Base-by-base conservation (phyloP, 2,888 invertebrate species). In the Mythimna albipuncta region DNA sequence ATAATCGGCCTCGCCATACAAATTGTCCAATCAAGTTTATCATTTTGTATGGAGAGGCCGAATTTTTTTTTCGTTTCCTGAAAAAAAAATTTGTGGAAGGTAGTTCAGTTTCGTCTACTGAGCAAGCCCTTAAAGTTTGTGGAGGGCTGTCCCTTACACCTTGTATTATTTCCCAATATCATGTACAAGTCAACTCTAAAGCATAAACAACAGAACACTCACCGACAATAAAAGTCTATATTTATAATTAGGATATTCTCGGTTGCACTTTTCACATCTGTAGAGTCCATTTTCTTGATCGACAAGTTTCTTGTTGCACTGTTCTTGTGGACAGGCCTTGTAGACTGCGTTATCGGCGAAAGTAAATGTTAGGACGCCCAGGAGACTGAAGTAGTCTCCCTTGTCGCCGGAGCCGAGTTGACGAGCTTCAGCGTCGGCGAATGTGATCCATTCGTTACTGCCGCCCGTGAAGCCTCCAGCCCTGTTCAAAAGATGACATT, bases 281-380 rank as follows among this genome's bases (percentile, higher is more conserved):
- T 97, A 99, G 90, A 98, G 97, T 0, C 98, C 99, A 89, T 99
- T 99, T 81, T 98, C 98, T 89, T 98, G 97, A 92, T 99, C 99
- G 11, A 99, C 96, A 0, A 99, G 96, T 94, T 99, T 99, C 94
- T 99, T 99, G 92, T 99, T 99, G 94, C 99, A 99, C 67, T 97
- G 97, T 2, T 98, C 97, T 65, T 97, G 97, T 0, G 99, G 98
- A 86, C 99, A 99, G 0, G 99, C 98, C 94, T 98, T 98, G 94
- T 99, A 99, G 69, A 99, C 94, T 6, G 98, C 97, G 92, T 98
- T 99, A 77, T 99, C 99, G 10, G 97, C 96, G 88, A 98, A 98
- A 26, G 99, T 96, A 89, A 98, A 97, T 62, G 98, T 97, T 44
- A 99, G 96, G 0, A 98, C 98, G 0, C 98, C 99, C 86, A 98